Evolutionary conservation across 2,797 vertebrate species (phyloP).

Genomic region (Uromys caudimaculatus): DNA sequence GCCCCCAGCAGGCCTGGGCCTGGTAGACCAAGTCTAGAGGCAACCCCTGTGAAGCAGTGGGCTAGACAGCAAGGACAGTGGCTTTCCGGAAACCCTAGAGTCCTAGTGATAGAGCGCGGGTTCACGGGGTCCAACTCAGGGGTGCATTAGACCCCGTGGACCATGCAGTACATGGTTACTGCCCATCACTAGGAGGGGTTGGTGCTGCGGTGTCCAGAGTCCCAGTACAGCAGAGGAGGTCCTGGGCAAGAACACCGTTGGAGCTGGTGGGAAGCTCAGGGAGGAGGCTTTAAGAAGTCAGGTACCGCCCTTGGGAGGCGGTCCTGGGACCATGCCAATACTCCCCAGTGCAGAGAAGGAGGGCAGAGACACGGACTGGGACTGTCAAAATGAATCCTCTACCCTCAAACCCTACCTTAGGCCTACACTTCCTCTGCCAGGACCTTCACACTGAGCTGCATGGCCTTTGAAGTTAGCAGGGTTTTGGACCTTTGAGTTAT

Average conservation of each 20-base stretch:
- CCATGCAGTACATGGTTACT: not conserved
- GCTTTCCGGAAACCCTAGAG: not conserved
- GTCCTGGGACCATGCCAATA: not conserved
- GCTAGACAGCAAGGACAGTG: not conserved
- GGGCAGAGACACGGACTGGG: accelerated
- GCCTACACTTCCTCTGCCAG: not conserved
- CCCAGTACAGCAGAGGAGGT: not conserved
- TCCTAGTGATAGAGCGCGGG: accelerated
- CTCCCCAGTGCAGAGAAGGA: not conserved
- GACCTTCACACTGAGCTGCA: not conserved
- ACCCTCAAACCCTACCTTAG: too few species aligned
- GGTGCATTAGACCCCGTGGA: not conserved
- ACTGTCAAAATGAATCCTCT: too few species aligned
- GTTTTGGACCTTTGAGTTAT: not conserved
- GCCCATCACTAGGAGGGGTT: too few species aligned
- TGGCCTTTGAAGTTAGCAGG: not conserved
- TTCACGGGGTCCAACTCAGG: not conserved
- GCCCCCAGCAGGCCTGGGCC: conserved; percentile 60
- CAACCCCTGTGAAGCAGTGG: conserved; percentile 3
- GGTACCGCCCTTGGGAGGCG: not conserved
- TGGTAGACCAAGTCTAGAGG: conserved; percentile 61
- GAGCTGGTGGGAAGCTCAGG: accelerated
- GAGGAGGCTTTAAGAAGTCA: not conserved
- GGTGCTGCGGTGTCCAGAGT: not conserved
- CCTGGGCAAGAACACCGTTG: not conserved